phyloP scores from a whole-genome alignment of 1,140 invertebrate species.

The Nebria ingens region DNA sequence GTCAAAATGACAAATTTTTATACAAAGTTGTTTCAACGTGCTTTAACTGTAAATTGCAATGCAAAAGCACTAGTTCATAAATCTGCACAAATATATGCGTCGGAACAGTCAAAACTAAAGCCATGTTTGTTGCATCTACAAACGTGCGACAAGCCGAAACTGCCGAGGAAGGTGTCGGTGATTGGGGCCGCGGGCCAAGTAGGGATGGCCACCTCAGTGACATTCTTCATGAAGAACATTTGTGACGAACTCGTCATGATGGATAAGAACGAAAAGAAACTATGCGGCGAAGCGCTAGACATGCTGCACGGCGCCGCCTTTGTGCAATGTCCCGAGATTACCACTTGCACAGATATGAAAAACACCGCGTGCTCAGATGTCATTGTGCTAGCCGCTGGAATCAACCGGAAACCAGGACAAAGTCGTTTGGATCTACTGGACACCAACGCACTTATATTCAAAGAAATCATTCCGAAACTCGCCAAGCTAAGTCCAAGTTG shows the following conservation, averaged over 20 bases:
- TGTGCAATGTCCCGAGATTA: too few species aligned
- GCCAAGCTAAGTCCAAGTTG: conserved; percentile 47
- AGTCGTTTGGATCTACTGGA: neutral
- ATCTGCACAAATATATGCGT: too few species aligned
- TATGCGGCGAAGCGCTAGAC: neutral
- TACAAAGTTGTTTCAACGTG: too few species aligned
- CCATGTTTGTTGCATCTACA: too few species aligned
- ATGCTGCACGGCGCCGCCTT: neutral
- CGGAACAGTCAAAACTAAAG: too few species aligned
- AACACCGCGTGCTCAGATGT: neutral
- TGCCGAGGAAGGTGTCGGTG: neutral
- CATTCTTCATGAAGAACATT: neutral
- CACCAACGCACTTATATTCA: neutral
- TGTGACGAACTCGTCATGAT: neutral
- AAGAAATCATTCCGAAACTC: conserved; percentile 30
- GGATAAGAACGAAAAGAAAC: neutral
- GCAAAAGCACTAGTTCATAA: too few species aligned
- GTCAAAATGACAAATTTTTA: too few species aligned
- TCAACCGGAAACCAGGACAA: neutral
- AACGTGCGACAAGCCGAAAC: too few species aligned
- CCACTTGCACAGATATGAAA: too few species aligned
- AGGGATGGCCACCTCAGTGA: neutral
- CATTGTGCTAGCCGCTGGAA: neutral
- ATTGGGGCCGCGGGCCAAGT: neutral
- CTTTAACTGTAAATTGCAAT: too few species aligned